These are phyloP conservation scores for Pangasius krempfi DNA, from an alignment of 2,797 vertebrate species.

Conservation along the genomic window DNA sequence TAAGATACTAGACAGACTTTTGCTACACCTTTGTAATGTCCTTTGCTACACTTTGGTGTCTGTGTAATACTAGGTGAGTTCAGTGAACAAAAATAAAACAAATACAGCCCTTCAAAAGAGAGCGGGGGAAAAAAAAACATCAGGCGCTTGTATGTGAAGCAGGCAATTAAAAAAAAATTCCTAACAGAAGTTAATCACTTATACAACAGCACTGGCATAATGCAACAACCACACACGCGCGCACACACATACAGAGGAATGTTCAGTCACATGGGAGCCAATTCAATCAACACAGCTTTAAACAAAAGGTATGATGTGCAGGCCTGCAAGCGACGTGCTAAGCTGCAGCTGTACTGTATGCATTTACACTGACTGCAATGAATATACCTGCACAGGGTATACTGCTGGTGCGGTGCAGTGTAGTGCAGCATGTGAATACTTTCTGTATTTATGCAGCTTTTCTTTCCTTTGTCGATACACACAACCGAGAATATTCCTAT, in stretches of 20 bases:
- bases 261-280: neutral
- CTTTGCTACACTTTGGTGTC: neutral
- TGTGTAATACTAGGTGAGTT: neutral
- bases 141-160: neutral
- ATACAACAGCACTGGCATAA: slow-evolving; percentile 3
- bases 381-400: too few species aligned
- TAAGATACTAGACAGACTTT: neutral
- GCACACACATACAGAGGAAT: neutral
- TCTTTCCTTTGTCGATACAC: too few species aligned
- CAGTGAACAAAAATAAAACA: neutral
- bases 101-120: neutral
- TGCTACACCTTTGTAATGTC: neutral
- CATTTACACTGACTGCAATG: neutral
- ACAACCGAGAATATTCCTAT: neutral
- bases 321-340: neutral
- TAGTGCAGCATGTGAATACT: neutral
- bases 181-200: slow-evolving; percentile 11
- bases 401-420: neutral
- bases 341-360: neutral
- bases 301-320: neutral
- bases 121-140: neutral
- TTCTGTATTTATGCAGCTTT: neutral
- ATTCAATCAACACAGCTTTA: neutral
- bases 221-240: neutral
- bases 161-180: slow-evolving; percentile 7